Percentiles rank a stretch among this genome's conserved stretches.
Conservation (phyloP, 2,888 invertebrate species). For the Phoenoteleia sp. region DNA sequence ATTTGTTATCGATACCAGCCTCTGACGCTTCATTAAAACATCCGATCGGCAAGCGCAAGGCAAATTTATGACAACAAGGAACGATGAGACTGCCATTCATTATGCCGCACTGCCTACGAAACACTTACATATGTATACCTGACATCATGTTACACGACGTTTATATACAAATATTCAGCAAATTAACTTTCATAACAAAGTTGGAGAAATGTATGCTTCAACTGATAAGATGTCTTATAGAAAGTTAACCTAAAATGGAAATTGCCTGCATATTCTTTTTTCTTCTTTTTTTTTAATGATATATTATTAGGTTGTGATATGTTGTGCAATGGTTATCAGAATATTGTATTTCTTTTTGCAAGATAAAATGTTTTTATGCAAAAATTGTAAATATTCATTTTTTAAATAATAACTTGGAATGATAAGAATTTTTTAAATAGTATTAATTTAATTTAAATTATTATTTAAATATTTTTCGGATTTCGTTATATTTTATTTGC, state of each 20-base stretch:
- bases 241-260: constrained; percentile 28
- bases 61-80: constrained; percentile 63
- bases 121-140: constrained; percentile 28
- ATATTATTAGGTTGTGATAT: too few species aligned
- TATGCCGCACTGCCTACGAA: constrained; percentile 35
- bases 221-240: background rate
- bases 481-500: too few species aligned
- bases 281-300: too few species aligned
- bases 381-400: too few species aligned
- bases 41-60: constrained; percentile 38
- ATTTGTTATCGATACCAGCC: constrained; percentile 23
- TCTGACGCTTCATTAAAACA: constrained; percentile 60
- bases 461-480: too few species aligned
- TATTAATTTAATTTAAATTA: too few species aligned
- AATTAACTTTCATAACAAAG: constrained; percentile 37
- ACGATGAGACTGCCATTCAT: constrained; percentile 55
- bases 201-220: constrained; percentile 11
- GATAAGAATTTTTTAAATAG: too few species aligned
- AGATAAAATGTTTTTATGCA: too few species aligned
- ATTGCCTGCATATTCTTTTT: too few species aligned
- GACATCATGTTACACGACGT: background rate
- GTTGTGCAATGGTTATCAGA: too few species aligned
- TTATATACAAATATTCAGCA: constrained; percentile 23
- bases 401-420: too few species aligned
- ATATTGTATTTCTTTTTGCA: too few species aligned